A percentile compares a stretch with the other conserved stretches of the same genome.
Conservation (phyloP, 2,888 invertebrate genomes). For the Perithous albicinctus region DNA sequence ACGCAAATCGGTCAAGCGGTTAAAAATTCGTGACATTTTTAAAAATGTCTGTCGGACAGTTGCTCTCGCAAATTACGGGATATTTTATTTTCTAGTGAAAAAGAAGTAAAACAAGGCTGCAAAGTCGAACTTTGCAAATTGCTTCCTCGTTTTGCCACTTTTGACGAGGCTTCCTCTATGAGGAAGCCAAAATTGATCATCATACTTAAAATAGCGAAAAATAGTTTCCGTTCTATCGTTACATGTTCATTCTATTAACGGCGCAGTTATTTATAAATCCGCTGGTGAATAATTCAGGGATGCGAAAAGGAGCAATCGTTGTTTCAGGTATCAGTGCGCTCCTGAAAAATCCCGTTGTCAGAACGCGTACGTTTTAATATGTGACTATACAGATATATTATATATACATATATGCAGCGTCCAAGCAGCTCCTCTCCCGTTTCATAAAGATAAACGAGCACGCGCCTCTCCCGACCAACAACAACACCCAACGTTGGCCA, state of each 20-base stretch:
- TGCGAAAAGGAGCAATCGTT: slow-evolving; percentile 25
- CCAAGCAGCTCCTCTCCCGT: slow-evolving; percentile 30
- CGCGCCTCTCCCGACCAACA: slow-evolving; percentile 46
- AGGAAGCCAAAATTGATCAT: too few relatives aligned
- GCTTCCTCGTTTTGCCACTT: too few relatives aligned
- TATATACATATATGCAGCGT: slow-evolving; percentile 35
- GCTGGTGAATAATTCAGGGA: slow-evolving; percentile 48
- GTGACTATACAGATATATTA: slow-evolving; percentile 4
- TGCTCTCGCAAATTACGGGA: too few relatives aligned
- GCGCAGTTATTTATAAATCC: slow-evolving; percentile 25
- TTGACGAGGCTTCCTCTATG: too few relatives aligned
- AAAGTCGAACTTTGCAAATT: too few relatives aligned
- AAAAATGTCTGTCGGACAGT: too few relatives aligned
- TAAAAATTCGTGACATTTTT: too few relatives aligned
- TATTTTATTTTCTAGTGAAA: too few relatives aligned
- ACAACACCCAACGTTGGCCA: slow-evolving; percentile 40
- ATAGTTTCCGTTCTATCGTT: slow-evolving; percentile 35
- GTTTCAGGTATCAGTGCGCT: not conserved
- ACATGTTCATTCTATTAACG: slow-evolving; percentile 17
- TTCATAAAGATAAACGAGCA: slow-evolving; percentile 66
- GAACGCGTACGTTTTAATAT: slow-evolving; percentile 5
- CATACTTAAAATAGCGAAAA: slow-evolving; percentile 29
- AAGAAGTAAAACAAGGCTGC: too few relatives aligned
- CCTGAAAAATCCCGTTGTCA: slow-evolving; percentile 53
- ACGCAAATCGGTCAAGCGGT: too few relatives aligned